Base-by-base conservation (phyloP, 1,140 invertebrate species). In the Hermetia illucens region DNA sequence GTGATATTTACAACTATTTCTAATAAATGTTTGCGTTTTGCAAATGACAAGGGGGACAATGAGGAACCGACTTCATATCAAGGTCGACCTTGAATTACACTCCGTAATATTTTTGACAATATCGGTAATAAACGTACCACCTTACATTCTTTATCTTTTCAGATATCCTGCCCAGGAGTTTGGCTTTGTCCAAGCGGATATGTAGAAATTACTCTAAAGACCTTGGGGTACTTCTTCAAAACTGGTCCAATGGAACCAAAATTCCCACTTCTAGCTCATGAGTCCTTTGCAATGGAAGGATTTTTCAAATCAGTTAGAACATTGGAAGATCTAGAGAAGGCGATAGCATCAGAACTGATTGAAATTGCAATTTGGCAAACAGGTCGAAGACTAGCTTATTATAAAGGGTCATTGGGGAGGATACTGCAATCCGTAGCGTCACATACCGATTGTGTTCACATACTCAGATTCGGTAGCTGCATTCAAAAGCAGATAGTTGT, bases 291-390 rank as follows among this genome's bases (percentile, higher is more conserved):
- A 13, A 58, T 59, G 53, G 50, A 59, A 17, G 56, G 56, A 1
- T 59, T 55, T 16, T 59, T 59, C 10, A 53, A 49, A 35, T 44
- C 41, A 20, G 47, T 53, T 0, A 36, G 36, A 2, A 52, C 46
- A 5, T 6, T 51, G 18, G 42, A 39, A n/a, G 40, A 51, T 5
- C 42, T 59, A 41, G 51, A 53, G 12, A 31, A 47, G 0, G 24
- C 55, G 1, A 38, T 59, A 5, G 42, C 44, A 18, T 31, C 46
- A 0, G 56, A 59, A 32, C 36, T 48, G 21, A 30, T 58, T 12
- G 53, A 59, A 38, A 53, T 58, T 27, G 52, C 55, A 0, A 34
- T 59, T 3, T 59, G 56, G 56, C 56, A 59, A 35, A 59, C 52
- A 33, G 53, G 55, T 5, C 44, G 56, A 0, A 36, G 56, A 3